Percentiles rank a stretch among this genome's conserved stretches.
Conservation (phyloP, 2,113 vertebrate genomes). For the Struthidea cinerea region DNA sequence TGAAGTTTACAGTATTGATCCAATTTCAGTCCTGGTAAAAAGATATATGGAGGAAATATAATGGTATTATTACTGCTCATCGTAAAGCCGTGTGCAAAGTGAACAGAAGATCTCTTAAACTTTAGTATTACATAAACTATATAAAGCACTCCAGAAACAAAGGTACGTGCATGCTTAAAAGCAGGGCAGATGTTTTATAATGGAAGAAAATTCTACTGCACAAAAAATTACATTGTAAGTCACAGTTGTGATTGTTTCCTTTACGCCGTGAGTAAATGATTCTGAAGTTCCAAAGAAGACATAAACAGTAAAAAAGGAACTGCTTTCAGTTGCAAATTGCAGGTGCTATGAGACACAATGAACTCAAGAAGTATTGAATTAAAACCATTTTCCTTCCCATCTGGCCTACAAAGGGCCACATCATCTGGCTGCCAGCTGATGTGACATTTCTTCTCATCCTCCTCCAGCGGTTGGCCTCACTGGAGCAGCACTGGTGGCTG, state of each 20-base stretch:
- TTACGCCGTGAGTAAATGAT: background rate
- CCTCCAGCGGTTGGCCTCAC: rapidly evolving
- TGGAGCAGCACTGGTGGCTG: background rate
- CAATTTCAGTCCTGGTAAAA: background rate
- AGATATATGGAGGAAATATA: background rate
- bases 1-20: constrained; percentile 3
- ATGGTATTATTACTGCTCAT: background rate
- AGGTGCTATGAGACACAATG: background rate
- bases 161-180: background rate
- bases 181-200: background rate
- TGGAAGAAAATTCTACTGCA: background rate
- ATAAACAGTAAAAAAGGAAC: background rate
- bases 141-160: background rate
- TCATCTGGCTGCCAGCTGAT: background rate
- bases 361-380: background rate
- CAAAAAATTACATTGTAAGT: background rate
- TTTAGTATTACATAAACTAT: background rate
- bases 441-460: background rate
- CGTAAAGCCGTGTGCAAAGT: background rate
- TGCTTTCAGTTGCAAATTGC: background rate
- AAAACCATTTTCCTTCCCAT: background rate
- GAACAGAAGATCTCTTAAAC: background rate
- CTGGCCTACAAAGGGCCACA: background rate
- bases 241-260: background rate
- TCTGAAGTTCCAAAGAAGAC: background rate